These are phyloP conservation scores for Glossophaga mutica DNA, from an alignment of 2,797 vertebrate genomes.

Conservation along the genomic window DNA sequence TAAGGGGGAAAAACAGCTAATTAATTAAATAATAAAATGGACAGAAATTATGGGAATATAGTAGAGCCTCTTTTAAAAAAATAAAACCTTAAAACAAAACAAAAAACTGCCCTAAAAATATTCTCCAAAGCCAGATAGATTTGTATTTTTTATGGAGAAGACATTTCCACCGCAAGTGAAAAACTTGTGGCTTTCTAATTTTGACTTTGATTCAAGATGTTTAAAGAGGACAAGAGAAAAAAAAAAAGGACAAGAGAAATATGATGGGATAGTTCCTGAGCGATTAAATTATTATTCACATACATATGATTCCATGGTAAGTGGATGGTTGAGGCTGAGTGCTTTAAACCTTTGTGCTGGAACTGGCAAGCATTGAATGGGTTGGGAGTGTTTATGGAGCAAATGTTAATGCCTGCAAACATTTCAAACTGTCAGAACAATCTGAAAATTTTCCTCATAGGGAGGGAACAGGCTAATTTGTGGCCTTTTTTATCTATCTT, in stretches of 20 bases:
- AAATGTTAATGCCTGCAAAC: background rate
- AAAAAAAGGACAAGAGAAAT: background rate
- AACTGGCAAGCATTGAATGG: background rate
- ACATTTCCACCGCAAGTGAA: background rate
- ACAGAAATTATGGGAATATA: background rate
- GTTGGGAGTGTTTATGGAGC: background rate
- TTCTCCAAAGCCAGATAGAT: background rate
- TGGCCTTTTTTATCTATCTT: constrained; percentile 26
- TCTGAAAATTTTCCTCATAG: background rate
- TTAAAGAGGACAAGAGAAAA: background rate
- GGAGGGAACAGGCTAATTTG: background rate
- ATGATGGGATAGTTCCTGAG: background rate
- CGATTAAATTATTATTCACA: background rate
- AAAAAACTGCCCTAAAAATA: background rate
- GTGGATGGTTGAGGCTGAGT: background rate
- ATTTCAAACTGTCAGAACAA: background rate
- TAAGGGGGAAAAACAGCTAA: background rate
- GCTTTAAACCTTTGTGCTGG: background rate
- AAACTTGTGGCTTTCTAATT: background rate
- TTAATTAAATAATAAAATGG: background rate
- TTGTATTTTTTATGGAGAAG: background rate
- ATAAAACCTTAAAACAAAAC: background rate
- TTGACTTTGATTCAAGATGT: background rate
- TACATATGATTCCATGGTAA: background rate
- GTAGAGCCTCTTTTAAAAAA: background rate